phyloP scores from a whole-genome alignment of 2,888 invertebrate species.

The Apeira syringaria region DNA sequence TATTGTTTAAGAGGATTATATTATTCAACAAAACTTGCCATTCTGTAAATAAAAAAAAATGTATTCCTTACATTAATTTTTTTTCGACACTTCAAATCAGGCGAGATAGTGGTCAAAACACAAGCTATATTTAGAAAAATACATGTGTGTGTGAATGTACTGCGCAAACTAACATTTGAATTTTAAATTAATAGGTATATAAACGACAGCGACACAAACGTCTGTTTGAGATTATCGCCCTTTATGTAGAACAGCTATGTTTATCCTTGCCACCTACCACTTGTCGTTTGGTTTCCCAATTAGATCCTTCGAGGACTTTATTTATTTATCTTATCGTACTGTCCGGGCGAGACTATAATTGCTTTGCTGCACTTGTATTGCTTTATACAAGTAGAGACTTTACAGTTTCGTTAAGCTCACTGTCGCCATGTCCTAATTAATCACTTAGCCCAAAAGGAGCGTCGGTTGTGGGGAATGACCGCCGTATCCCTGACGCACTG shows the following conservation, averaged over 20 bases:
- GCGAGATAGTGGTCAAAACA: too few relatives aligned
- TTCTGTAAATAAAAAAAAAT: too few relatives aligned
- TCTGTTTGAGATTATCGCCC: constrained; percentile 45
- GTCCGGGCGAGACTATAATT: constrained; percentile 8
- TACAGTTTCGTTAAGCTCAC: constrained; percentile 5
- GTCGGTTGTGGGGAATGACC: constrained; percentile 31
- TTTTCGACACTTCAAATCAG: too few relatives aligned
- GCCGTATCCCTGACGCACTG: constrained; percentile 36
- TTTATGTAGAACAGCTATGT: constrained; percentile 48
- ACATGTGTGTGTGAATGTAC: too few relatives aligned
- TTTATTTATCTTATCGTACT: constrained; percentile 14
- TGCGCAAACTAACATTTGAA: too few relatives aligned
- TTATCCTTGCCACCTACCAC: constrained; percentile 40
- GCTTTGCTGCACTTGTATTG: constrained; percentile 13
- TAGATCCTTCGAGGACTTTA: constrained; percentile 13
- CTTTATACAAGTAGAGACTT: neutral
- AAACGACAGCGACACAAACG: neutral
- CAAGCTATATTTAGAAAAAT: too few relatives aligned
- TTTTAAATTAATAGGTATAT: neutral
- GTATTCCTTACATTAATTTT: too few relatives aligned
- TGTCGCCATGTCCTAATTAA: constrained; percentile 5
- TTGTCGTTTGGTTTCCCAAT: constrained; percentile 18
- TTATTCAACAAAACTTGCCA: too few relatives aligned
- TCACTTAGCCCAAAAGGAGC: constrained; percentile 14
- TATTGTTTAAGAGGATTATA: too few relatives aligned